Evolutionary conservation across 2,888 invertebrate species (phyloP), one percentile per base, ranked within the genome.

Genomic region (Calameuta filiformis): DNA sequence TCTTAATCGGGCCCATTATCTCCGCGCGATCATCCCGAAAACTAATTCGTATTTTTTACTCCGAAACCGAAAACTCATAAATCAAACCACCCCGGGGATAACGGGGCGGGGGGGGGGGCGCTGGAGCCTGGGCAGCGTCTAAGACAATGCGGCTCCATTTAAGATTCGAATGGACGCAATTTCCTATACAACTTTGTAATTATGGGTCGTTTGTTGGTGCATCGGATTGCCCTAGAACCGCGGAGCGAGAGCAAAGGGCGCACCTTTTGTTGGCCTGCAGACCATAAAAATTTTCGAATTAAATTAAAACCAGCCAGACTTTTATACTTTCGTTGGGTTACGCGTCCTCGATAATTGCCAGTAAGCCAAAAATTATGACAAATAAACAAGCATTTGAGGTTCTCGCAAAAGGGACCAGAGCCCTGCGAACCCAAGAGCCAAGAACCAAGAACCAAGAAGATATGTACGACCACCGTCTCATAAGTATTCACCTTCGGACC

Each of bases 1-100:
- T 90, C 90, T 91, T 91, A 91, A 91, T 91, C 91, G 91, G 89
- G 87, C 89, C 90, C 88, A 91, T 91, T 91, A 91, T 91, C 90
- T 87, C 86, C 87, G 88, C 88, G 90, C 89, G 91, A 91, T 91
- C 91, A 91, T 91, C 91, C 88, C 90, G 86, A 90, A 90, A 90
- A 91, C 90, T 90, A 91, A 91, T 91, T 91, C 89, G 87, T 89
- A 90, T 89, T 90, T 90, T 91, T 90, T 90, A 89, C 91, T 89
- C 88, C 88, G 90, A 91, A 91, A 91, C 89, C 90, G 88, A 91
- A 91, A 91, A 90, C 89, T 91, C 91, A 91, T 91, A 91, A 91
- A 91, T 91, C 91, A 91, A 91, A 89, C 84, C 86, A 88, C 87
- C 86, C 86, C 83, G 82, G 82, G 83, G 77, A 78, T 81, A 85